A percentile compares a stretch with the other conserved stretches of the same genome.
These are phyloP conservation scores for Pseudomyrmex concolor DNA, from an alignment of 1,140 invertebrate genomes.

Conservation along the genomic window DNA sequence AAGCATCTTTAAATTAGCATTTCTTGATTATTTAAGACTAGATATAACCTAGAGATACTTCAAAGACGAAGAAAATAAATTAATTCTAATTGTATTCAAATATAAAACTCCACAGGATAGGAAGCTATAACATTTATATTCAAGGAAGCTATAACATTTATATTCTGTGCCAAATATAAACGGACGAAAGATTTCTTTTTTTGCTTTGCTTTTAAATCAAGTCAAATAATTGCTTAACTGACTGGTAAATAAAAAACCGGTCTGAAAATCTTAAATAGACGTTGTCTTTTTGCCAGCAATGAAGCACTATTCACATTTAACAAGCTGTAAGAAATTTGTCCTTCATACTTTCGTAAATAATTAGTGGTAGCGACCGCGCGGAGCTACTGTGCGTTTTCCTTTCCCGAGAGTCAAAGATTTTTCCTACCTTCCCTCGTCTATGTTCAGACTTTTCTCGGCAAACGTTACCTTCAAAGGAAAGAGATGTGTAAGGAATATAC, in stretches of 20 bases:
- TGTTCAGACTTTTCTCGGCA: slow-evolving; percentile 51
- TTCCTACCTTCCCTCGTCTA: slow-evolving; percentile 5
- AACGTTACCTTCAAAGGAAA: slow-evolving; percentile 41
- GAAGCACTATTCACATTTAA: slow-evolving; percentile 13
- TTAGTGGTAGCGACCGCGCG: slow-evolving; percentile 47
- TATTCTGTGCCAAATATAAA: background rate
- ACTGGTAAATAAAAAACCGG: background rate
- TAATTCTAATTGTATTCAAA: too few species aligned
- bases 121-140: background rate
- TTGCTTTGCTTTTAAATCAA: background rate
- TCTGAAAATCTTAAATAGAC: background rate
- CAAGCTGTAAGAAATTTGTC: slow-evolving; percentile 46
- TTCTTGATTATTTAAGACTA: slow-evolving; percentile 5
- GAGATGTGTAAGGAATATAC: background rate
- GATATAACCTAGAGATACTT: background rate
- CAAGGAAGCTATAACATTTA: background rate
- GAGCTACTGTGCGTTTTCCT: slow-evolving; percentile 42
- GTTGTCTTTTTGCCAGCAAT: background rate
- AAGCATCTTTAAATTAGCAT: background rate
- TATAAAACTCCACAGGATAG: too few species aligned
- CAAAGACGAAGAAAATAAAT: too few species aligned
- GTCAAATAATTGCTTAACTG: background rate
- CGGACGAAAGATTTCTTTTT: background rate
- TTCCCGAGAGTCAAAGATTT: slow-evolving; percentile 65
- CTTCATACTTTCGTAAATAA: slow-evolving; percentile 66